Evolutionary conservation across 2,113 vertebrate species (phyloP).

Genomic region (Larimichthys crocea): DNA sequence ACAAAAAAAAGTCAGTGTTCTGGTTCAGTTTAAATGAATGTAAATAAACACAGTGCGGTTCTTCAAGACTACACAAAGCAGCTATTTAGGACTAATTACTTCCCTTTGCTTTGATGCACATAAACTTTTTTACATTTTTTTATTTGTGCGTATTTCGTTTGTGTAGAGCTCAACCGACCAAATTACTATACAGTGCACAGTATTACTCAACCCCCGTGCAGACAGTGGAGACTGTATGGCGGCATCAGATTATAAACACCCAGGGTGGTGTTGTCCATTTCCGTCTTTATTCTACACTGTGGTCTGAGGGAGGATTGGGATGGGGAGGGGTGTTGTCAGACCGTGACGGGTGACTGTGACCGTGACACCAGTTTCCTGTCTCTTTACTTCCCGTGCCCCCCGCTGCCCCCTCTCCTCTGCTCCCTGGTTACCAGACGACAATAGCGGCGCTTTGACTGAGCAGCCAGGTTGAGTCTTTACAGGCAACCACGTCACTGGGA

Average conservation of each 20-base stretch:
- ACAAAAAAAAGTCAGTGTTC: background rate
- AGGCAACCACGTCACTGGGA: conserved; percentile 59
- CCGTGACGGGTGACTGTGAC: conserved; percentile 70
- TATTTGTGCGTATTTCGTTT: conserved; percentile 33
- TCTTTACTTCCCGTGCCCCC: conserved; percentile 60
- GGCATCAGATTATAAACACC: conserved; percentile 66
- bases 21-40: conserved; percentile 15
- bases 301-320: conserved; percentile 58
- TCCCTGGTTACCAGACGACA: conserved; percentile 65
- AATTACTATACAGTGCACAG: conserved; percentile 13
- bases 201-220: conserved; percentile 29
- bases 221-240: conserved; percentile 62
- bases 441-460: conserved; percentile 45
- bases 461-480: conserved; percentile 49
- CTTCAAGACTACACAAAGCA: conserved; percentile 23
- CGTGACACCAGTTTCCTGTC: conserved; percentile 78
- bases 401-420: conserved; percentile 17
- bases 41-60: conserved; percentile 23
- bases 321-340: conserved; percentile 54
- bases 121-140: background rate
- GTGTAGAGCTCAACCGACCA: conserved; percentile 5
- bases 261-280: conserved; percentile 65
- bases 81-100: conserved; percentile 39
- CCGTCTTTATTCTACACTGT: conserved; percentile 56
- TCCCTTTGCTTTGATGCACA: conserved; percentile 47